These are phyloP conservation scores for Venusia cambrica DNA, from an alignment of 2,888 invertebrate genomes.

Conservation along the genomic window DNA sequence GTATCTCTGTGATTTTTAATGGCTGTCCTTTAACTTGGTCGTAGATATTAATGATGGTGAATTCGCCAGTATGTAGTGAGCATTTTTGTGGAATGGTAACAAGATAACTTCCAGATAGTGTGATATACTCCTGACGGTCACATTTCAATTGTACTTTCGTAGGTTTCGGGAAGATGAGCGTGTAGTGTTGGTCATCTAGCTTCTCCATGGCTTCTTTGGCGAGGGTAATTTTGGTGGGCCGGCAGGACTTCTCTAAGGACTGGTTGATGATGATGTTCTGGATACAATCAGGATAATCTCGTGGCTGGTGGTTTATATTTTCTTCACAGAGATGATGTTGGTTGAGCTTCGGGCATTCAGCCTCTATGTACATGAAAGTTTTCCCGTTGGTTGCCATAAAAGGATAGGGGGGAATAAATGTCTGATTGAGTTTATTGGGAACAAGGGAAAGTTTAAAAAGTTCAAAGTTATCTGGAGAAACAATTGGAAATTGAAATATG, in stretches of 20 bases:
- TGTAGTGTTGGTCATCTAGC: conserved; percentile 10
- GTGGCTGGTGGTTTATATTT: too few relatives aligned
- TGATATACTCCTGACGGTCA: neutral
- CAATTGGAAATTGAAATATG: too few relatives aligned
- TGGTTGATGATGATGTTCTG: too few relatives aligned
- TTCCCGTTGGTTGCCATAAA: conserved; percentile 3
- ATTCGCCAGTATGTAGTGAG: neutral
- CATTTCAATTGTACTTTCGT: conserved; percentile 3
- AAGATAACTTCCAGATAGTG: conserved; percentile 4
- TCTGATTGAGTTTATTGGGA: neutral
- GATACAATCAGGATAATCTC: too few relatives aligned
- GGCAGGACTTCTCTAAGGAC: too few relatives aligned
- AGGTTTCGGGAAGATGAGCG: conserved; percentile 1
- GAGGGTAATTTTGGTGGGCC: too few relatives aligned
- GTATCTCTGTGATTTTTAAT: too few relatives aligned
- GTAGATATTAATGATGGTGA: neutral
- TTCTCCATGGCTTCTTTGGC: too few relatives aligned
- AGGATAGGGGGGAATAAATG: conserved; percentile 1
- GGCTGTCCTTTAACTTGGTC: too few relatives aligned
- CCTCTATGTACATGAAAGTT: conserved; percentile 4
- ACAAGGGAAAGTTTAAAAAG: too few relatives aligned
- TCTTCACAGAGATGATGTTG: too few relatives aligned
- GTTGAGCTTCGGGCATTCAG: conserved; percentile 1
- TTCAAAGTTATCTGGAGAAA: too few relatives aligned
- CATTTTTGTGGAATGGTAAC: conserved; percentile 6